Conservation (phyloP, 2,888 invertebrate species). For the Lissocephala sabroskyi region DNA sequence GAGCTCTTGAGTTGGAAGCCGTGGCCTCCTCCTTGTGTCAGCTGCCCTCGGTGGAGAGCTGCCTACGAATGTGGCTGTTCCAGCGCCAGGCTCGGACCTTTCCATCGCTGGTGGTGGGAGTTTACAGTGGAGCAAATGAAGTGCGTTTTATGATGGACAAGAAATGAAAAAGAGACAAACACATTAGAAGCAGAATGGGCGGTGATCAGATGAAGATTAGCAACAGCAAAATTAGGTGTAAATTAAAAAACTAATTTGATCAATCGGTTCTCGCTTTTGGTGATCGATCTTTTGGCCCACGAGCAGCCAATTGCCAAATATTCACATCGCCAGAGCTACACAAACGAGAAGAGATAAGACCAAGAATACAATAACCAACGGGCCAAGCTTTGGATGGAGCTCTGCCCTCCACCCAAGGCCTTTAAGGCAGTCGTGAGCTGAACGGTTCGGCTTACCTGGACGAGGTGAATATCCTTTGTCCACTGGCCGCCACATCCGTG, state of each 20-base stretch:
- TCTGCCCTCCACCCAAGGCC: background rate
- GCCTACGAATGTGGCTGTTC: slow-evolving; percentile 46
- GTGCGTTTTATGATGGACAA: too few species aligned
- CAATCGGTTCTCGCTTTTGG: too few species aligned
- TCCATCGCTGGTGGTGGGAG: too few species aligned
- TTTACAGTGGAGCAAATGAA: background rate
- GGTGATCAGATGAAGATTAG: too few species aligned
- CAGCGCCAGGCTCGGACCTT: slow-evolving; percentile 58
- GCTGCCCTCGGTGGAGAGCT: slow-evolving; percentile 47
- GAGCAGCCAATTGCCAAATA: too few species aligned
- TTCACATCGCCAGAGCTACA: too few species aligned
- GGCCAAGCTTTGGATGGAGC: too few species aligned
- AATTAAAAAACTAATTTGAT: too few species aligned
- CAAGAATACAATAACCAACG: background rate
- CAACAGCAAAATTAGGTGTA: too few species aligned
- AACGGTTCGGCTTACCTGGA: slow-evolving; percentile 77
- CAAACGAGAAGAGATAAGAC: background rate
- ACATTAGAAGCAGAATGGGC: too few species aligned
- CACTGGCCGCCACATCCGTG: slow-evolving; percentile 79
- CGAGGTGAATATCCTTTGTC: slow-evolving; percentile 83
- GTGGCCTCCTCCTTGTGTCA: slow-evolving; percentile 27
- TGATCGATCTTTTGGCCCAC: too few species aligned
- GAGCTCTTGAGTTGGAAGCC: background rate
- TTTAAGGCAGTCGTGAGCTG: background rate
- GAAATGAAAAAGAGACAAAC: background rate